Evolutionary conservation across 2,113 vertebrate species (phyloP).

Genomic region (Pollachius pollachius): DNA sequence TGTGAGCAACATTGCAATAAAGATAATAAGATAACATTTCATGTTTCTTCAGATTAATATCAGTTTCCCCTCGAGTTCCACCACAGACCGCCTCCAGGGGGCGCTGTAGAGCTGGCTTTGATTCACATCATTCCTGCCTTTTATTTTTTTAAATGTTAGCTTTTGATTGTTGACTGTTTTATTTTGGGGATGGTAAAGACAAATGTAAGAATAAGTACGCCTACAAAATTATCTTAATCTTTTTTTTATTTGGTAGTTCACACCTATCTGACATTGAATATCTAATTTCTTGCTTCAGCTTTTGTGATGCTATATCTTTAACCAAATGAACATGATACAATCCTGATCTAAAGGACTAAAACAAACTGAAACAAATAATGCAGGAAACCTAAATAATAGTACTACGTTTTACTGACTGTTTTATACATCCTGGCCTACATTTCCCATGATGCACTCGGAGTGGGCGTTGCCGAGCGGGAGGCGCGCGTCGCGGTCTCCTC

Average conservation of each 20-base stretch:
- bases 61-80: not conserved
- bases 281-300: too few species aligned
- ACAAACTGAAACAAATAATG: too few species aligned
- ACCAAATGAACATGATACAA: too few species aligned
- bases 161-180: not conserved
- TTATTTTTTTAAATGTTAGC: not conserved
- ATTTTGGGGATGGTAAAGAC: not conserved
- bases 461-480: conserved; percentile 44
- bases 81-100: not conserved
- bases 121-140: not conserved
- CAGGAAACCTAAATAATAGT: too few species aligned
- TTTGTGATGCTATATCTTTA: too few species aligned
- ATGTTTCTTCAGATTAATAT: not conserved
- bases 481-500: conserved; percentile 46
- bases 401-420: too few species aligned
- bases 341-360: too few species aligned
- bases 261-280: too few species aligned
- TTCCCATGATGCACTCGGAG: conserved; percentile 59
- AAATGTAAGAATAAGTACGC: too few species aligned
- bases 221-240: too few species aligned
- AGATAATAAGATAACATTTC: conserved; percentile 64
- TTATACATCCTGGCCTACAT: conserved; percentile 41
- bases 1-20: conserved; percentile 79
- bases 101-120: conserved; percentile 11
- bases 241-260: too few species aligned